Evolutionary conservation across 2,797 vertebrate species (phyloP), one percentile per base, ranked within the genome.

Genomic region (Takifugu ocellatus): DNA sequence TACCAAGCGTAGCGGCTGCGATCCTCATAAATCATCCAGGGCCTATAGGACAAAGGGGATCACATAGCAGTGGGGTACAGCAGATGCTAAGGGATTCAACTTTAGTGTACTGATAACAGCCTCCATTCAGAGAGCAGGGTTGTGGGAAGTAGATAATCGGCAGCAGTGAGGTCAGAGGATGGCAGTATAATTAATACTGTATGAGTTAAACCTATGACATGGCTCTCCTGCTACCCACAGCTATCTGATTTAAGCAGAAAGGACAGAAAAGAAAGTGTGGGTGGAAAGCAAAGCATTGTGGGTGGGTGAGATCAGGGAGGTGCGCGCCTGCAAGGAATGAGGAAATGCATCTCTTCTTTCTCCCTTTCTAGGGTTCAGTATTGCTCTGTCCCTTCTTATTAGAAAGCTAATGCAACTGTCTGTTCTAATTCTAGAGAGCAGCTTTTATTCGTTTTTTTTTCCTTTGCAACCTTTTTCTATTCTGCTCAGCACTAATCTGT

Each of bases 401-500:
- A 91, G 86, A 83, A 86, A 82, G 84, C 86, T 90, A 92, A 91
- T 90, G 84, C 88, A 88, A 88, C 85, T 92, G 90, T 91, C 88
- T 90, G 88, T 91, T 91, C 89, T 90, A 86, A 91, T 91, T 87
- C 83, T 76, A 68, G 72, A 72, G 83, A 90, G 87, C 89, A 89
- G 88, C 85, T 90, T 87, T 87, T 90, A 83, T 84, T 83, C 77
- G 69, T 66, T 49, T 63, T 70, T 61, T 66, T 52, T 24, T 72
- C 57, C 75, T 63, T 82, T 74, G 64, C 86, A 83, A 77, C 82
- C 83, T 84, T 89, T 85, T 85, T 86, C 76, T 85, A 80, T 88
- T 88, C 79, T 70, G 76, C 68, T 87, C 84, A 67, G 77, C 69
- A 66, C 84, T 91, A 90, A 91, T 92, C 88, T 91, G 81, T 75